Evolutionary conservation across 2,113 vertebrate genomes (phyloP), one percentile per base, ranked within the genome.

Genomic region (Hippocampus comes): DNA sequence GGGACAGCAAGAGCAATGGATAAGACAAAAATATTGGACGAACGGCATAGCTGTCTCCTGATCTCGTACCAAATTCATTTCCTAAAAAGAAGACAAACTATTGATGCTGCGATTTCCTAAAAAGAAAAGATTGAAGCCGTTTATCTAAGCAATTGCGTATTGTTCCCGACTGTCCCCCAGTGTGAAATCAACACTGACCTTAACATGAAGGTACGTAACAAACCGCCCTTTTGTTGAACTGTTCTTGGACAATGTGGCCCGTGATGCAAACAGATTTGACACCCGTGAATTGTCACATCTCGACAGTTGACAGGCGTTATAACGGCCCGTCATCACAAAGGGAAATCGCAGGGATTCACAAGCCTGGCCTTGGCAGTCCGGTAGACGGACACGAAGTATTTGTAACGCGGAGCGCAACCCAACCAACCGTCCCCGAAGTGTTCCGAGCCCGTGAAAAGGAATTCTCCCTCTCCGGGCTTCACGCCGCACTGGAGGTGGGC

Each of bases 401-500:
- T 93, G 85, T 92, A 94, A 3, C 93, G 83, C 0, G 94, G 93
- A 23, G 94, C 94, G 72, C 94, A 95, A 68, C 93, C 93, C 81
- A 95, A 78, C 94, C 94, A 95, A 71, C 93, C 94, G 77, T 94
- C 91, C 1, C 93, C 94, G 25, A 95, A 95, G 74, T 93, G 94
- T 67, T 94, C 93, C 2, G 84, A 89, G 27, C 94, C 94, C 0
- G 91, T 94, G 85, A 95, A 95, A 42, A 95, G 92, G 78, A 95
- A 95, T 61, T 92, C 89, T n/a, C 94, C 93, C 0, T 79, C 82
- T n/a, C 93, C 94, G 10, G 90, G 82, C 90, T 87, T 93, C 78
- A 93, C 91, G 3, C 78, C 81, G 72, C 94, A 95, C 59, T 78
- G 90, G 57, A 93, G 84, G 23, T 91, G 88, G 0, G 93, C 91